Evolutionary conservation across 2,113 vertebrate species (phyloP).

Genomic region (Rousettus leschenaultii): DNA sequence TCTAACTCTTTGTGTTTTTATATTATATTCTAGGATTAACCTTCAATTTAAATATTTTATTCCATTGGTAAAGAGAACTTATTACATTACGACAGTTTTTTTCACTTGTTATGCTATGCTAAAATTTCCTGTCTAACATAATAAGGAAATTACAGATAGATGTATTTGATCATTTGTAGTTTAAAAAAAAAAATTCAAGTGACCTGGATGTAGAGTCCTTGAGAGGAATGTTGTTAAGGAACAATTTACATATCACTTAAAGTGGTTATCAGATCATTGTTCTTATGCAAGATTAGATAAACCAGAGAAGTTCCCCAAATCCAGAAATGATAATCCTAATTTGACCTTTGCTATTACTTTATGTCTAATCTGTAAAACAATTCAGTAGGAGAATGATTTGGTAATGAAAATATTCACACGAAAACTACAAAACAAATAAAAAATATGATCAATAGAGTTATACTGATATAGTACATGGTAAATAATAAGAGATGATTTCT

Average conservation of each 20-base stretch:
- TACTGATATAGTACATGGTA: neutral
- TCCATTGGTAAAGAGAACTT: neutral
- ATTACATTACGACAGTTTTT: neutral
- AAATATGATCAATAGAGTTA: neutral
- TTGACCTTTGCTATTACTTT: slow-evolving; percentile 15
- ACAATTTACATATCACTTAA: neutral
- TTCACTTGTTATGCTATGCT: neutral
- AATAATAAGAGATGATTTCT: neutral
- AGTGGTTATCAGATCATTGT: neutral
- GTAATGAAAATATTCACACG: neutral
- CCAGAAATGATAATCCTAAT: neutral
- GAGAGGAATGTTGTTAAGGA: neutral
- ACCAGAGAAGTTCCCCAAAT: neutral
- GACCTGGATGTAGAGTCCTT: neutral
- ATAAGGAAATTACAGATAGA: neutral
- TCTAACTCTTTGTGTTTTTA: neutral
- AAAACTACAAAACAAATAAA: neutral
- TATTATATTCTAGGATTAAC: neutral
- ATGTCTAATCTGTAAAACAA: neutral
- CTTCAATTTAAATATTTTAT: slow-evolving; percentile 3
- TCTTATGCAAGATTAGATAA: neutral
- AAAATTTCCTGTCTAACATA: slow-evolving; percentile 17
- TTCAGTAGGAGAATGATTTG: neutral
- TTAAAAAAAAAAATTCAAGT: neutral
- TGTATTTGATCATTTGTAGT: neutral